Percentiles rank a stretch among this genome's conserved stretches.
Conservation (phyloP, 1,140 invertebrate species). For the Musca vetustissima region DNA sequence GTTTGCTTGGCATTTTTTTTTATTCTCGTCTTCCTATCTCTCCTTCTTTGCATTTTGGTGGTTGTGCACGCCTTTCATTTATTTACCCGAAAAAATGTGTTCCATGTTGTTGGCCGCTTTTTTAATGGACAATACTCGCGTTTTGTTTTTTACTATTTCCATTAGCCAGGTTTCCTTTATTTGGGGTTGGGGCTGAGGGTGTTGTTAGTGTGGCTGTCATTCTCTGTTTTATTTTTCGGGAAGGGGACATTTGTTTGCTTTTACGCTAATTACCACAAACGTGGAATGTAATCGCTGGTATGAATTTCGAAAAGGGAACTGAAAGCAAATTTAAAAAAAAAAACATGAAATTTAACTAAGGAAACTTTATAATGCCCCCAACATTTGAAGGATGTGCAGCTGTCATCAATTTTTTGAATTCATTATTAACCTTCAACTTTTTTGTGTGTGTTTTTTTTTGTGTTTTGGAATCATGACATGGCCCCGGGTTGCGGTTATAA, state of each 20-base stretch:
- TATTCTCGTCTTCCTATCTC: too few relatives aligned
- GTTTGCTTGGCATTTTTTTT: neutral
- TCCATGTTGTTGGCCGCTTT: neutral
- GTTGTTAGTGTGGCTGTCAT: neutral
- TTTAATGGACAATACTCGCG: neutral
- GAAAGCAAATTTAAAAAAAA: neutral
- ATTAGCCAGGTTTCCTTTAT: too few relatives aligned
- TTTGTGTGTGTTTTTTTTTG: too few relatives aligned
- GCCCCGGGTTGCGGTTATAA: neutral
- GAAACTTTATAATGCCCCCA: neutral
- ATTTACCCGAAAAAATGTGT: constrained; percentile 2
- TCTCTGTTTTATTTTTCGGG: neutral
- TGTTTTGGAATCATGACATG: too few relatives aligned
- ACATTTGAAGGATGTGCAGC: constrained; percentile 18
- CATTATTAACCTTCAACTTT: constrained; percentile 11
- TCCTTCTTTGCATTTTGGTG: neutral
- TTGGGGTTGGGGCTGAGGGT: neutral
- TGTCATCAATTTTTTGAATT: constrained; percentile 22
- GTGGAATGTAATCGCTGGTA: neutral
- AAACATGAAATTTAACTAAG: neutral
- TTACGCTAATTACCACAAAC: constrained; percentile 7
- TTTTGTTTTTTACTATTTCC: neutral
- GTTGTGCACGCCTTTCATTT: constrained; percentile 4
- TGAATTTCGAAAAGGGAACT: neutral
- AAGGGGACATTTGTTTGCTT: constrained; percentile 4